phyloP scores from a whole-genome alignment of 2,113 vertebrate genomes.

The Otis tarda region DNA sequence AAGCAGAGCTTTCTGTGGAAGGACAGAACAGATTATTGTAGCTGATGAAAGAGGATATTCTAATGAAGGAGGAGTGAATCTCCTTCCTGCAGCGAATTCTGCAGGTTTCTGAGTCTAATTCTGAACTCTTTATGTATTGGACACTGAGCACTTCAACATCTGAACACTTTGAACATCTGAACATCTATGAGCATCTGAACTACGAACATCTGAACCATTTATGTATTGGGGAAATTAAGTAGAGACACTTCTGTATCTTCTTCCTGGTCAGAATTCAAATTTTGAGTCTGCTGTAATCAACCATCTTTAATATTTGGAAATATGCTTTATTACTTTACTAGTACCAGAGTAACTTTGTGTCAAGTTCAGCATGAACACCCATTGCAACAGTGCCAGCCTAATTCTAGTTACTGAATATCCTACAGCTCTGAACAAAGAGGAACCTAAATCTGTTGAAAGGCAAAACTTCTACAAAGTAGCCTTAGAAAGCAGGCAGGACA shows the following conservation, averaged over 20 bases:
- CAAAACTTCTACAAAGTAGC: background rate
- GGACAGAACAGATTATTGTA: background rate
- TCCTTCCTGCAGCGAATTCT: background rate
- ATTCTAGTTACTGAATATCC: background rate
- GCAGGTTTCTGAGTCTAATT: background rate
- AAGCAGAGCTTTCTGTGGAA: background rate
- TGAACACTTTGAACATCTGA: background rate
- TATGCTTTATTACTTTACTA: background rate
- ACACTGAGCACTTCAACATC: background rate
- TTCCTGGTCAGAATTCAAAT: background rate
- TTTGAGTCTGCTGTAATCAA: background rate
- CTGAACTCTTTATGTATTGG: background rate
- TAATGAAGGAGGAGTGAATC: background rate
- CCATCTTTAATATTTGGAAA: background rate
- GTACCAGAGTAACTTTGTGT: background rate
- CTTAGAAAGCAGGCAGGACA: background rate
- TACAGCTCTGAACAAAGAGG: background rate
- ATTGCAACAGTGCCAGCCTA: background rate
- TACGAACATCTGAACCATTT: background rate
- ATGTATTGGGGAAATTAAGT: background rate
- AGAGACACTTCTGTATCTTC: background rate
- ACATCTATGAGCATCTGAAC: background rate
- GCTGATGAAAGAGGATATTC: background rate
- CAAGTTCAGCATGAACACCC: background rate
- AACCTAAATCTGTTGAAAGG: background rate